Conservation (phyloP, 2,113 vertebrate genomes). For the Galbula dea region DNA sequence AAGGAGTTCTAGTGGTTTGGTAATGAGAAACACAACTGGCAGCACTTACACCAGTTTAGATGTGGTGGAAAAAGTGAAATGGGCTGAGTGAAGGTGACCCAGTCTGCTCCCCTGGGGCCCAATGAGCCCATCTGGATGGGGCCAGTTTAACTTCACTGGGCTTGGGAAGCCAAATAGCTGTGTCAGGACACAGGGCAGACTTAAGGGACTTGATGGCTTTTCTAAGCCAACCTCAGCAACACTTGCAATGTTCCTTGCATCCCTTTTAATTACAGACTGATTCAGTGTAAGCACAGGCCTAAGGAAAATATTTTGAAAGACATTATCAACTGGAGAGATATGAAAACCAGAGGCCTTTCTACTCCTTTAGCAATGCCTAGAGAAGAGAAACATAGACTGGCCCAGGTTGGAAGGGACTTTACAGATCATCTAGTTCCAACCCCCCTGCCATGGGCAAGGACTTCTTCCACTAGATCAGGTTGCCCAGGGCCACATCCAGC, state of each 20-base stretch:
- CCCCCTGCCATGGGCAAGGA: no score
- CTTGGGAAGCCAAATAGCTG: neutral
- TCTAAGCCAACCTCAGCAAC: neutral
- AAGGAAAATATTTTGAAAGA: neutral
- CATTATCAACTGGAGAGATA: neutral
- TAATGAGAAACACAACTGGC: neutral
- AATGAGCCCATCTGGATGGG: neutral
- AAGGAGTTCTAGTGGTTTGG: neutral
- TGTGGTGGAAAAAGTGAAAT: accelerated
- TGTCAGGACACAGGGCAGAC: neutral
- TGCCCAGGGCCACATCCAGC: no score
- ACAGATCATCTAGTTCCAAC: no score
- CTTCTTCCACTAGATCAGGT: no score
- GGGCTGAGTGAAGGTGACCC: neutral
- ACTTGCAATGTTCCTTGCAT: neutral
- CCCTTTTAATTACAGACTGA: neutral
- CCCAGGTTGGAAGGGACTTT: no score
- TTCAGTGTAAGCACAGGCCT: neutral
- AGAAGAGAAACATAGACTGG: no score
- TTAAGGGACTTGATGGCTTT: neutral
- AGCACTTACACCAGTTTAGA: no score
- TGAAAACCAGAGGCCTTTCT: neutral
- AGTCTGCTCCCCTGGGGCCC: neutral
- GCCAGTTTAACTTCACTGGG: neutral
- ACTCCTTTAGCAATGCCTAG: neutral